Percentiles rank a stretch among this genome's conserved stretches.
phyloP scores from a whole-genome alignment of 35 echinoderm and acorn worm genomes.

The Patiria miniata region DNA sequence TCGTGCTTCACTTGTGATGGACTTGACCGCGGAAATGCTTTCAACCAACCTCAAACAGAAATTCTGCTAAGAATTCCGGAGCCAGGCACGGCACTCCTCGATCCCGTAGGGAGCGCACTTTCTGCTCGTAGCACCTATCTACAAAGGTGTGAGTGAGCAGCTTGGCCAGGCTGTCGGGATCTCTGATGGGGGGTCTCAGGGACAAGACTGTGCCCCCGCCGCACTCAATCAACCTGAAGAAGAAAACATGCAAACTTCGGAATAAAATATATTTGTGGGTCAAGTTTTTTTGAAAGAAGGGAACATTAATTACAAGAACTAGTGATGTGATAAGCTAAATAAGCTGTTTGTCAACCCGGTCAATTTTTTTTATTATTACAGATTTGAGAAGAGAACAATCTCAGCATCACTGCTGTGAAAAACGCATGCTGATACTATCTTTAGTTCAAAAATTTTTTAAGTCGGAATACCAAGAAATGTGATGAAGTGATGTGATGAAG shows the following conservation, averaged over 20 bases:
- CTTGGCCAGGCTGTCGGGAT: slow-evolving; percentile 28
- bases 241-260: not conserved
- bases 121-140: slow-evolving; percentile 54
- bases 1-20: too few species aligned
- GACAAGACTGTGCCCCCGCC: slow-evolving; percentile 63
- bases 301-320: not conserved
- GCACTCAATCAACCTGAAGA: slow-evolving; percentile 73
- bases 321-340: not conserved
- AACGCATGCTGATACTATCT: too few species aligned
- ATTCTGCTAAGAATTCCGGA: slow-evolving; percentile 87
- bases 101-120: slow-evolving; percentile 51
- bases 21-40: too few species aligned
- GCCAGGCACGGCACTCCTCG: slow-evolving; percentile 68
- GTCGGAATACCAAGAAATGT: too few species aligned
- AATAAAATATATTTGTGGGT: too few species aligned
- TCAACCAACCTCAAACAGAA: slow-evolving; percentile 91
- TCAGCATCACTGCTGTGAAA: too few species aligned
- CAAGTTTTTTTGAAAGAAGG: not conserved
- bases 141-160: slow-evolving; percentile 72
- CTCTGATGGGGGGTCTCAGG: slow-evolving; percentile 25
- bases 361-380: not conserved
- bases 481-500: too few species aligned
- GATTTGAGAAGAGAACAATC: too few species aligned
- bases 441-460: too few species aligned
- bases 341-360: not conserved